These are phyloP conservation scores for Ochlodes sylvanus DNA, from an alignment of 2,888 invertebrate genomes.

Conservation along the genomic window DNA sequence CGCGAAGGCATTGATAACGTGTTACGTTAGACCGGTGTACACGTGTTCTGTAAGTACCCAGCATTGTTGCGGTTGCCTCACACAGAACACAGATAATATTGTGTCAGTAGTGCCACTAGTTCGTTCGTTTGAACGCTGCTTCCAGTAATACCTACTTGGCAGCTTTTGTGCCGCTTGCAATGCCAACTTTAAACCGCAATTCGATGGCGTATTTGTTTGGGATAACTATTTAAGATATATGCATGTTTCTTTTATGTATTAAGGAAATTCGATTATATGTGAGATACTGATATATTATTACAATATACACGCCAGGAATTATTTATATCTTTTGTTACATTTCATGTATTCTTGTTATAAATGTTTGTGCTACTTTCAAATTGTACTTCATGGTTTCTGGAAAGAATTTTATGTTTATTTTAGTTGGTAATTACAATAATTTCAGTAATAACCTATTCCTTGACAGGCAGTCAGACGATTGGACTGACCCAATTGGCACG, in stretches of 20 bases:
- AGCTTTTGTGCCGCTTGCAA: slow-evolving; percentile 11
- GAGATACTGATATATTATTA: too few species aligned
- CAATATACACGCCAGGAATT: not conserved
- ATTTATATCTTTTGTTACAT: not conserved
- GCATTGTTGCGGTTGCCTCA: slow-evolving; percentile 31
- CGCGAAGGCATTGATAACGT: slow-evolving; percentile 62
- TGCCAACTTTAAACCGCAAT: slow-evolving; percentile 31
- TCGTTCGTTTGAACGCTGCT: slow-evolving; percentile 1
- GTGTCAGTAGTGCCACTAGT: slow-evolving; percentile 7
- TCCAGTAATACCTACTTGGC: slow-evolving; percentile 20
- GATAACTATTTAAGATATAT: slow-evolving; percentile 22
- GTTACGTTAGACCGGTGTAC: slow-evolving; percentile 63
- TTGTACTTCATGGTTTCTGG: slow-evolving; percentile 2
- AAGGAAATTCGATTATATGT: not conserved
- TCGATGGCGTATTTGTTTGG: slow-evolving; percentile 16
- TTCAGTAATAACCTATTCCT: slow-evolving; percentile 59
- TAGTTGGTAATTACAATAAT: slow-evolving; percentile 44
- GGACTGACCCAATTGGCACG: slow-evolving; percentile 78
- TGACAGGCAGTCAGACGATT: slow-evolving; percentile 60
- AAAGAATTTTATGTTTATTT: slow-evolving; percentile 5
- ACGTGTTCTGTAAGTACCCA: slow-evolving; percentile 48
- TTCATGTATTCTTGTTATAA: not conserved
- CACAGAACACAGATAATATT: not conserved
- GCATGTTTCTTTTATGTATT: slow-evolving; percentile 18
- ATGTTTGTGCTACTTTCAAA: slow-evolving; percentile 7